Evolutionary conservation across 1,140 invertebrate genomes (phyloP).

Genomic region (Scaptomyza hsui): DNA sequence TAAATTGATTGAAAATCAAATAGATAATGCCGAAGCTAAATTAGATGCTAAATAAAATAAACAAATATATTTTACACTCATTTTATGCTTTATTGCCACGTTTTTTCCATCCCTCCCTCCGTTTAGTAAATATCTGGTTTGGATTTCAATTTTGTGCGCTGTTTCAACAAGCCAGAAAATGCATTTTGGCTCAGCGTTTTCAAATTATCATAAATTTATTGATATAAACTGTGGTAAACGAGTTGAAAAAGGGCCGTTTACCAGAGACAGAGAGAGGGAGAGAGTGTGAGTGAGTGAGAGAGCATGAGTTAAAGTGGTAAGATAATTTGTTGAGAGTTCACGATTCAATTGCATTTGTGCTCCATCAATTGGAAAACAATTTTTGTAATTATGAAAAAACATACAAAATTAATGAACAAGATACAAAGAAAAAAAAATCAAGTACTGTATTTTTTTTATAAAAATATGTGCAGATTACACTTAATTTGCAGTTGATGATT

Average conservation of each 20-base stretch:
- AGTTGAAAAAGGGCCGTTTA: constrained; percentile 31
- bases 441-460: not conserved
- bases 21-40: constrained; percentile 4
- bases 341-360: constrained; percentile 45
- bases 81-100: constrained; percentile 28
- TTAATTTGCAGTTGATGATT: constrained; percentile 11
- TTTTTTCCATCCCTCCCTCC: no score
- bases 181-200: constrained; percentile 8
- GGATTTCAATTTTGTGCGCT: constrained; percentile 41
- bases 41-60: not conserved
- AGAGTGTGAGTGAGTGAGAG: not conserved
- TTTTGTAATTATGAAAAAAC: constrained; percentile 49
- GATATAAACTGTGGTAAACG: constrained; percentile 39
- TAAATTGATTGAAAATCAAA: not conserved
- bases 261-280: not conserved
- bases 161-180: constrained; percentile 34
- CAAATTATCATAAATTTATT: constrained; percentile 43
- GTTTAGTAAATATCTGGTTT: not conserved
- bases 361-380: constrained; percentile 58
- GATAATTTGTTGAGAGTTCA: constrained; percentile 18
- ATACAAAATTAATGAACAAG: constrained; percentile 20
- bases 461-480: constrained; percentile 6
- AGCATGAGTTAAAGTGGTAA: not conserved
- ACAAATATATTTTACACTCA: constrained; percentile 35
- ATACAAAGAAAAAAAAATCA: not conserved